A percentile compares a stretch with the other conserved stretches of the same genome.
Evolutionary conservation across 2,888 invertebrate species (phyloP).

Genomic region (Anthophora plumipes): DNA sequence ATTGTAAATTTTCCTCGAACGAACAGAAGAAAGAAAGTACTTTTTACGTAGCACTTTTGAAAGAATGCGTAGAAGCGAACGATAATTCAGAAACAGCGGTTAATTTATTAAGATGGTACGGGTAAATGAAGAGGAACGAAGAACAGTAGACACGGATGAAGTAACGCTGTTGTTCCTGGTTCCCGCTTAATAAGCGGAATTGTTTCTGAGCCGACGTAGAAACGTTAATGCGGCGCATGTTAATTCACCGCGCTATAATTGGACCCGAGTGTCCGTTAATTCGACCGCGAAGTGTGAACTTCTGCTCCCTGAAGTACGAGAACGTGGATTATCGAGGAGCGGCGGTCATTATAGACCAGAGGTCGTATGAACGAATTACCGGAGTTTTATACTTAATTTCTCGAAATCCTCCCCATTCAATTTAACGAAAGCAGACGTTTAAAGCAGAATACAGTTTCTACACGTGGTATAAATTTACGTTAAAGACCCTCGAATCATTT

Average conservation of each 20-base stretch:
- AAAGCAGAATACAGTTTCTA: neutral
- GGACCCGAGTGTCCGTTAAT: neutral
- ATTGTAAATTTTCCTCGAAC: no score
- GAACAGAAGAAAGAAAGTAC: no score
- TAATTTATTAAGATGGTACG: neutral
- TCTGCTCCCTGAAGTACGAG: neutral
- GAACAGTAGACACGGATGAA: neutral
- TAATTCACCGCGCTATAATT: constrained; percentile 7
- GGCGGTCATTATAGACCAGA: neutral
- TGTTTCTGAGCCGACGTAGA: constrained; percentile 1
- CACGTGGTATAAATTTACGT: no score
- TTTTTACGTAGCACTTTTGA: no score
- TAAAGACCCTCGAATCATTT: no score
- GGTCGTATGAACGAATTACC: neutral
- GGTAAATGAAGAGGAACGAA: neutral
- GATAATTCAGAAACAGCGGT: neutral
- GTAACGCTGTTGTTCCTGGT: neutral
- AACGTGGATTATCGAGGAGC: constrained; percentile 2
- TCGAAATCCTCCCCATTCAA: neutral
- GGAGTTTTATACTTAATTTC: neutral
- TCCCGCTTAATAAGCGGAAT: constrained; percentile 4
- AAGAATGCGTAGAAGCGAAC: no score
- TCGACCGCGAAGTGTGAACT: constrained; percentile 10
- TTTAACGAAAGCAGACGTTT: neutral
- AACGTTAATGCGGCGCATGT: constrained; percentile 6